Evolutionary conservation across 2,113 vertebrate species (phyloP).

Genomic region (Numenius arquata): DNA sequence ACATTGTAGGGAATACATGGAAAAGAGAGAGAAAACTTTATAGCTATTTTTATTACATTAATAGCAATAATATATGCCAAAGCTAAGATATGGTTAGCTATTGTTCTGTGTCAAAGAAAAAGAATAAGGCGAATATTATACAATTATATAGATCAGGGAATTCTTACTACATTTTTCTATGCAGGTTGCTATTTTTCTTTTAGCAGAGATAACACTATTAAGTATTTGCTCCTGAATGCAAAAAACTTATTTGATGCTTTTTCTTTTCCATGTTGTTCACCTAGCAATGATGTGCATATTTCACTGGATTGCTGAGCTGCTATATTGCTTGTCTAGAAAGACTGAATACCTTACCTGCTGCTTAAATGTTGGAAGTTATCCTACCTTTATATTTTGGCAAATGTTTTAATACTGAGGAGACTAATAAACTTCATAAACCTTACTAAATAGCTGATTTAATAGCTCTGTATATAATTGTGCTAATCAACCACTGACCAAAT

Average conservation of each 20-base stretch:
- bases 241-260: neutral
- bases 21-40: neutral
- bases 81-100: neutral
- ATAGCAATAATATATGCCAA: neutral
- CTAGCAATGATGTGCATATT: neutral
- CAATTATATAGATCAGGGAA: neutral
- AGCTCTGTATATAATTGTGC: neutral
- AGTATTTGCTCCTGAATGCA: neutral
- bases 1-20: conserved; percentile 45
- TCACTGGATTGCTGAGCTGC: neutral
- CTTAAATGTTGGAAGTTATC: neutral
- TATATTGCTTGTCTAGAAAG: neutral
- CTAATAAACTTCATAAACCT: neutral
- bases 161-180: neutral
- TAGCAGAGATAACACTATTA: neutral
- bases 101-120: neutral
- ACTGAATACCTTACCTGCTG: neutral
- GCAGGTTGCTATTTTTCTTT: neutral
- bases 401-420: neutral
- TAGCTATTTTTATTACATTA: neutral
- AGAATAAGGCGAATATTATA: neutral
- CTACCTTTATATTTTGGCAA: neutral
- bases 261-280: neutral
- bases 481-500: neutral
- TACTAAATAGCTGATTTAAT: neutral